Evolutionary conservation across 2,797 vertebrate genomes (phyloP).

Genomic region (Limosa lapponica): DNA sequence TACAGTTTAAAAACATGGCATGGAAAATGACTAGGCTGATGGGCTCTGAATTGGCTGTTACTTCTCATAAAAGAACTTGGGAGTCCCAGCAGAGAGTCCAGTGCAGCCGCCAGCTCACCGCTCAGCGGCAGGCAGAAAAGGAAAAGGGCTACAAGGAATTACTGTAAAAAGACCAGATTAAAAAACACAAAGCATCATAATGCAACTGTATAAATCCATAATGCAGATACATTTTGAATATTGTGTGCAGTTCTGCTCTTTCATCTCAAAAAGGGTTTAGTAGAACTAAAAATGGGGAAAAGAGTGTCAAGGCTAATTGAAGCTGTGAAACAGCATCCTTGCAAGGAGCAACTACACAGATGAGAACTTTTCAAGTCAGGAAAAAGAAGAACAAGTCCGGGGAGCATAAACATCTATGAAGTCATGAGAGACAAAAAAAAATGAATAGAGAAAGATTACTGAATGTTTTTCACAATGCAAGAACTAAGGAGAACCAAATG

Average conservation of each 20-base stretch:
- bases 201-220: not conserved
- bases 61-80: not conserved
- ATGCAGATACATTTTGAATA: not conserved
- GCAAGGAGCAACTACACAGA: not conserved
- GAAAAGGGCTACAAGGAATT: not conserved
- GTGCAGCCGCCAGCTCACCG: not conserved
- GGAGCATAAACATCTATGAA: not conserved
- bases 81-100: not conserved
- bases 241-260: not conserved
- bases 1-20: not conserved
- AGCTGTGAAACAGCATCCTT: not conserved
- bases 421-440: not conserved
- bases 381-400: not conserved
- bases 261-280: not conserved
- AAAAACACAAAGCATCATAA: not conserved
- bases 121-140: not conserved
- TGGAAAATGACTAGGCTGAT: not conserved
- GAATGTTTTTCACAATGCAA: constrained; percentile 26
- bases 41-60: not conserved
- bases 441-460: not conserved
- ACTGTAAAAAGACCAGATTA: not conserved
- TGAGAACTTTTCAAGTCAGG: not conserved
- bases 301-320: not conserved
- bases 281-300: not conserved
- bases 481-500: constrained; percentile 35